Evolutionary conservation across 1,140 invertebrate species (phyloP).

Genomic region (Tetraneura akinire): DNA sequence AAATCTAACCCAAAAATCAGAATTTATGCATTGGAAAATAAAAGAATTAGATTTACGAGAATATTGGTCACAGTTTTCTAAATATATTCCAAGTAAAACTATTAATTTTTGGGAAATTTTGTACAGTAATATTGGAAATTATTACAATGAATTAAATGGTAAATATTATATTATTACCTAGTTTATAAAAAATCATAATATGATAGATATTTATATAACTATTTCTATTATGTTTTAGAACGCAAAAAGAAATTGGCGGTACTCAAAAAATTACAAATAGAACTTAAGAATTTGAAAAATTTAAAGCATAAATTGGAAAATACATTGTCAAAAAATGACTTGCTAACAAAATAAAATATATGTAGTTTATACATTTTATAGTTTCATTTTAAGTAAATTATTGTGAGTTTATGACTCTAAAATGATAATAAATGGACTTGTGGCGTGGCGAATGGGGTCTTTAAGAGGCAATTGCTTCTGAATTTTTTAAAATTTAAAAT

Average conservation of each 20-base stretch:
- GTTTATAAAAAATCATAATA: neutral
- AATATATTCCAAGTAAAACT: neutral
- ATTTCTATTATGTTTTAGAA: neutral
- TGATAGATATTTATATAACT: neutral
- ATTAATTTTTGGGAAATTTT: neutral
- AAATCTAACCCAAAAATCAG: neutral
- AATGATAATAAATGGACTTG: too few species aligned
- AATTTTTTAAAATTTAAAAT: too few species aligned
- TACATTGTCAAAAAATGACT: too few species aligned
- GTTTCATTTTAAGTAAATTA: too few species aligned
- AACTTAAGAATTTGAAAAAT: neutral
- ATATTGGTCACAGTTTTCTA: neutral
- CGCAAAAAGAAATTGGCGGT: neutral
- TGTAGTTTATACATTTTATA: too few species aligned
- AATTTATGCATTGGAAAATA: constrained; percentile 9
- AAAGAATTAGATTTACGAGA: constrained; percentile 4
- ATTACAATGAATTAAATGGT: neutral
- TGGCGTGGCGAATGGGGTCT: too few species aligned
- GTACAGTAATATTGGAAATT: neutral
- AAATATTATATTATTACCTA: too few species aligned
- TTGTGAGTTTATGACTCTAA: too few species aligned
- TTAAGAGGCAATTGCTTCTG: too few species aligned
- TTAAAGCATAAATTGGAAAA: neutral
- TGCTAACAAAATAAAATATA: too few species aligned
- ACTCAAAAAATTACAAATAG: neutral